Base-by-base conservation (phyloP, 2,888 invertebrate species). In the Meandrusa payeni region DNA sequence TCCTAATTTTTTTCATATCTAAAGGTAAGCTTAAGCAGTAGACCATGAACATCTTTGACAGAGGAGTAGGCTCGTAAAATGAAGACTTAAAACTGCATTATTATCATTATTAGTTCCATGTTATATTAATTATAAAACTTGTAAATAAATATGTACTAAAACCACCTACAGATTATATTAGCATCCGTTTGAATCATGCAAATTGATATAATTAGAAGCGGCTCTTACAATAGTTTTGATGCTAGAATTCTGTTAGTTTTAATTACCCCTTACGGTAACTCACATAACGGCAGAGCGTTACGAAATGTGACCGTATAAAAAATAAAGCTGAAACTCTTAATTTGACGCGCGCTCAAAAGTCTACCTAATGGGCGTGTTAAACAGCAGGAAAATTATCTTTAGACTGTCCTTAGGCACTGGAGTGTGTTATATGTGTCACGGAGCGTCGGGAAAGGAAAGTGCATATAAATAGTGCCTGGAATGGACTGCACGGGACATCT, bases 381-480 rank as follows among this genome's bases (percentile, higher is more conserved):
- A 44, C 33, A 39, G 39, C 33, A 20, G 59, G 61, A 64, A 64
- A 63, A 70, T 66, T 71, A 69, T 72, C 64, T 73, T 74, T 69
- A 71, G 68, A 59, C 51, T 56, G 60, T 60, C 71, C 72, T 78
- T 75, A 75, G 71, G 76, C 75, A 73, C 69, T 70, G 69, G 64
- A 66, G 64, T 69, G 69, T 64, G 65, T 70, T 64, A 72, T 72
- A 71, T 76, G 76, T 79, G 80, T 78, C 76, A 77, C 73, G 66
- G 46, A 51, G 61, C 64, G 69, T 64, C 69, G 60, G 66, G 70
- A 73, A 76, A 75, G 77, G 76, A 79, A 79, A 76, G 73, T 72
- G 73, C 62, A 61, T 78, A 80, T 80, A 78, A 81, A 82, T 79
- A 77, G 76, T 71, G 60, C 56, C 61, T 61, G 64, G 67, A 69